phyloP scores from a whole-genome alignment of 2,113 vertebrate genomes.

The Emberiza fucata region DNA sequence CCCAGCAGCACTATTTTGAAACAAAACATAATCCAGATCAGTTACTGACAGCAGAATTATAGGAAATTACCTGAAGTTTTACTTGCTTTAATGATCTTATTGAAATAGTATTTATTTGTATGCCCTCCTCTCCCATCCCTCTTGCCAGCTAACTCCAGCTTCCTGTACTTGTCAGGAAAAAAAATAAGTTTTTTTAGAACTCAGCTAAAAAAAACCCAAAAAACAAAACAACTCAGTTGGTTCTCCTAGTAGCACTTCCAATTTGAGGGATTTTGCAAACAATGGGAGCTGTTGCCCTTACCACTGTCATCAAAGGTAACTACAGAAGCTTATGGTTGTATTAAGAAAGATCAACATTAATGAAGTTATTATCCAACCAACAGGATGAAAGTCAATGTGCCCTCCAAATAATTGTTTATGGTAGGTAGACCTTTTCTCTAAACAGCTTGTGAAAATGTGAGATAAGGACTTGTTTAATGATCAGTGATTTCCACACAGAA shows the following conservation, averaged over 20 bases:
- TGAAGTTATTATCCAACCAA: neutral
- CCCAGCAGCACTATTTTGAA: constrained; percentile 11
- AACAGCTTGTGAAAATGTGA: neutral
- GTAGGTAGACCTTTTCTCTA: neutral
- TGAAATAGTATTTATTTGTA: constrained; percentile 1
- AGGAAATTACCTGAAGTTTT: constrained; percentile 56
- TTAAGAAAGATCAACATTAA: neutral
- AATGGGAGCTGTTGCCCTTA: neutral
- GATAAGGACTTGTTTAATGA: neutral
- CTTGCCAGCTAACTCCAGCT: neutral
- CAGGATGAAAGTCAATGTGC: neutral
- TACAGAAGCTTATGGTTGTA: neutral
- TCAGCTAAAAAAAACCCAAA: neutral
- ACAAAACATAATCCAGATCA: constrained; percentile 43
- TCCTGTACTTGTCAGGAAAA: constrained; percentile 29
- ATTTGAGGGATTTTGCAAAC: neutral
- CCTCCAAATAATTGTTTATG: neutral
- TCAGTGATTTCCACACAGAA: neutral
- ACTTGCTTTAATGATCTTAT: neutral
- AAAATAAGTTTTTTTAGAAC: neutral
- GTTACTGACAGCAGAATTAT: constrained; percentile 18
- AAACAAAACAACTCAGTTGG: too few species aligned
- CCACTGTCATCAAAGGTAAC: neutral
- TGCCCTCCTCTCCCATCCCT: neutral
- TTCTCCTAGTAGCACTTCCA: neutral